Evolutionary conservation across 2,113 vertebrate genomes (phyloP).

Genomic region (Antidorcas marsupialis): DNA sequence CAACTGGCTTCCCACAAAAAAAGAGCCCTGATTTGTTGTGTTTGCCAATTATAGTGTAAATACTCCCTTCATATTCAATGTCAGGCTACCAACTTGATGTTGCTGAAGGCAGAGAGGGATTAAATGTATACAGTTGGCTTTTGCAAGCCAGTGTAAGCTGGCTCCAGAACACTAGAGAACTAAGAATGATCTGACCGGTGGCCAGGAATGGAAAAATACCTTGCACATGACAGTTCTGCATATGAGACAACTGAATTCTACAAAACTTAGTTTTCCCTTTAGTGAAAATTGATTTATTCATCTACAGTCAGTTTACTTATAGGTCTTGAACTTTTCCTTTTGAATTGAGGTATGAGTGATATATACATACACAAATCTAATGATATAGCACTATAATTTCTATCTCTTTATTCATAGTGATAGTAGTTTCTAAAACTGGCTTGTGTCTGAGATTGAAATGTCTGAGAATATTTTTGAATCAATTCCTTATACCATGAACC

Average conservation of each 20-base stretch:
- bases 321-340: background rate
- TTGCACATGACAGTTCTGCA: background rate
- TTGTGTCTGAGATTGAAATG: slow-evolving; percentile 8
- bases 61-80: background rate
- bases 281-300: background rate
- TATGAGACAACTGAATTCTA: background rate
- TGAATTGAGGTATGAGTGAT: background rate
- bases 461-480: background rate
- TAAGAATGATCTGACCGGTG: background rate
- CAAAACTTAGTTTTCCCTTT: background rate
- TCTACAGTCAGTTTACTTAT: background rate
- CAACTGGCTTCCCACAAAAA: background rate
- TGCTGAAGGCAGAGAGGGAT: background rate
- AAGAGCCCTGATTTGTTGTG: background rate
- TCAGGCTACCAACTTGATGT: background rate
- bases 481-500: background rate
- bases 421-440: slow-evolving; percentile 9
- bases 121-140: background rate
- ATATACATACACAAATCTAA: background rate
- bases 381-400: background rate
- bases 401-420: background rate
- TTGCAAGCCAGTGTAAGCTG: background rate
- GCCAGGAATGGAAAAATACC: background rate
- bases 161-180: background rate
- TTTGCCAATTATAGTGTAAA: background rate